Base-by-base conservation (phyloP, 1,140 invertebrate genomes). In the Samia ricini region DNA sequence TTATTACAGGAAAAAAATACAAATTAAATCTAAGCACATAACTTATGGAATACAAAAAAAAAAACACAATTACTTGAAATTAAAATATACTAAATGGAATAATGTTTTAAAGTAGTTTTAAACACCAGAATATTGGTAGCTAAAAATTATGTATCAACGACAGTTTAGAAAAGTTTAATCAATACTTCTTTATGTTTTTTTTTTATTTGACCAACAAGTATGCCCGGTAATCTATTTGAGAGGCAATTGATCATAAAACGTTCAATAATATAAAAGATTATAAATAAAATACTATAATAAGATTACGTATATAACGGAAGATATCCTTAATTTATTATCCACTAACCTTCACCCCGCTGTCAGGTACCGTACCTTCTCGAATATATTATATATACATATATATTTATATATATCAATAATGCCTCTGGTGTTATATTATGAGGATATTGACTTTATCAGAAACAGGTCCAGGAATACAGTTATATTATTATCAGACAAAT, bases 391-490 rank as follows among this genome's bases (percentile, higher is more conserved):
- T 26, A 26, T 26, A 26, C n/a, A 42, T 42, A 4, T 4, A 42
- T 42, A 42, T 42, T 42, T 29, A 5, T 42, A 42, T 42, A 42
- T 15, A 42, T 42, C 33, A 42, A 42, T 15, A 42, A 15, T 15
- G 22, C 51, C 10, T 69, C 62, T 64, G 64, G 15, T 36, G 42
- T 75, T 73, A 73, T 68, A 18, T n/a, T n/a, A n/a, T n/a, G 67
- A 75, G 75, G 68, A 72, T 72, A 66, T 74, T 75, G 75, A 74
- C 72, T 71, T 59, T 22, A n/a, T 57, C 7, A 20, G 50, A 63
- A 72, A 73, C 71, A 56, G 69, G 72, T 76, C 60, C 26, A 42
- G 8, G 61, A 42, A 36, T 50, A 77, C 76, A 71, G 73, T 73
- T 77, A 77, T 56, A 59, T 58, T 57, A 59, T 58, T 57, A 56